These are phyloP conservation scores for Notocelia uddmanniana DNA, from an alignment of 2,888 invertebrate genomes.

Conservation along the genomic window DNA sequence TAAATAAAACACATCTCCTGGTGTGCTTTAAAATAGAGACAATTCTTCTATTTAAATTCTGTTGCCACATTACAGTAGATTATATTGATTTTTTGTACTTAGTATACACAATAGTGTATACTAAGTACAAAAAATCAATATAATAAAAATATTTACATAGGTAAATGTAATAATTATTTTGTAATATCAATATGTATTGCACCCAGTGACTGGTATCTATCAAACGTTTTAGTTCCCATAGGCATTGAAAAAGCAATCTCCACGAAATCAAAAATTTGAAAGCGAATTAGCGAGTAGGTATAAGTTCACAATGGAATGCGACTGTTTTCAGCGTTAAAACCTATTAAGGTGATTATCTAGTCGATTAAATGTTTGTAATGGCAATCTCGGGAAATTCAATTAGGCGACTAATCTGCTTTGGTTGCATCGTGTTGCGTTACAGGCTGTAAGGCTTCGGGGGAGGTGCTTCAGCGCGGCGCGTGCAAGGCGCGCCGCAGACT, in stretches of 20 bases:
- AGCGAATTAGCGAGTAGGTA: not conserved
- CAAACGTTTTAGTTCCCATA: not conserved
- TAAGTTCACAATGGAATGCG: not conserved
- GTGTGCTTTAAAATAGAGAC: too few relatives aligned
- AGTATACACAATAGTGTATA: too few relatives aligned
- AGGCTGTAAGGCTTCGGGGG: conserved; percentile 77
- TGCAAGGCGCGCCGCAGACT: conserved; percentile 24
- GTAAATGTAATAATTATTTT: too few relatives aligned
- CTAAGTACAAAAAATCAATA: too few relatives aligned
- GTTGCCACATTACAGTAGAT: too few relatives aligned
- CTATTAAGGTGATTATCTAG: conserved; percentile 63
- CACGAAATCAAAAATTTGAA: too few relatives aligned
- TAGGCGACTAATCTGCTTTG: conserved; percentile 80
- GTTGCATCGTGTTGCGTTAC: conserved; percentile 78
- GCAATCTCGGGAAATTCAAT: conserved; percentile 83
- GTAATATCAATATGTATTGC: too few relatives aligned
- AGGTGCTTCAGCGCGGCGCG: conserved; percentile 69
- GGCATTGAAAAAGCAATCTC: too few relatives aligned
- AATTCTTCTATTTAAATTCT: too few relatives aligned
- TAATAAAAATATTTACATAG: too few relatives aligned
- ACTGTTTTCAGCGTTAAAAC: conserved; percentile 1
- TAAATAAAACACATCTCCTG: too few relatives aligned
- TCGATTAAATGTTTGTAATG: conserved; percentile 73
- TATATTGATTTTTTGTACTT: too few relatives aligned
- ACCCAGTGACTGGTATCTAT: not conserved